Evolutionary conservation across 2,113 vertebrate genomes (phyloP).

Genomic region (Phasianus colchicus): DNA sequence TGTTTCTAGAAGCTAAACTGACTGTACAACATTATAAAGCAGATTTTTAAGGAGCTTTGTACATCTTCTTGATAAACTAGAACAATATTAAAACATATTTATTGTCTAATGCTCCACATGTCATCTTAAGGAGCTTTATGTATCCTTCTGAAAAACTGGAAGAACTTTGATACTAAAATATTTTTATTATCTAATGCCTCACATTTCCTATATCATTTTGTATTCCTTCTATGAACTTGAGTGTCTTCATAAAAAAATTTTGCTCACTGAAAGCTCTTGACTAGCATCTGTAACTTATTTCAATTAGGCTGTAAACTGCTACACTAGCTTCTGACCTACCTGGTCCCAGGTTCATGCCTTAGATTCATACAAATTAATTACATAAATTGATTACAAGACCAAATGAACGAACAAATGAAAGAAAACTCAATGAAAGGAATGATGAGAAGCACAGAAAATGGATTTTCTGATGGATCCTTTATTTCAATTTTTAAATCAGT

Average conservation of each 20-base stretch:
- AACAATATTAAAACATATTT: not conserved
- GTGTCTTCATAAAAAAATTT: not conserved
- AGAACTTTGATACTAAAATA: not conserved
- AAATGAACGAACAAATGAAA: not conserved
- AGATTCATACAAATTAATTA: not conserved
- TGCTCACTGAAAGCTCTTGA: not conserved
- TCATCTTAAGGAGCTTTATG: not conserved
- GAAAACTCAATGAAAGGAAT: not conserved
- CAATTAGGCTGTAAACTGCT: not conserved
- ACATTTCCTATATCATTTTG: not conserved
- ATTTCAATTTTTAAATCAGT: not conserved
- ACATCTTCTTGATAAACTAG: not conserved
- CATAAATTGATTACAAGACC: not conserved
- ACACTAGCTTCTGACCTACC: not conserved
- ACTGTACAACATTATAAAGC: not conserved
- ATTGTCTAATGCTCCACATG: not conserved
- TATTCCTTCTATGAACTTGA: not conserved
- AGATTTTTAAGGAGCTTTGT: not conserved
- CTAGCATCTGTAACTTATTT: not conserved
- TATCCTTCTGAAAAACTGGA: not conserved
- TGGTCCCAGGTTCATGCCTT: not conserved
- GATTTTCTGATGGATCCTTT: not conserved
- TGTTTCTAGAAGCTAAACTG: not conserved
- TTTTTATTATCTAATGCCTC: not conserved
- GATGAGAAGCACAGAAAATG: not conserved